phyloP scores from a whole-genome alignment of 2,797 vertebrate species.

The Kryptolebias ocellatus region DNA sequence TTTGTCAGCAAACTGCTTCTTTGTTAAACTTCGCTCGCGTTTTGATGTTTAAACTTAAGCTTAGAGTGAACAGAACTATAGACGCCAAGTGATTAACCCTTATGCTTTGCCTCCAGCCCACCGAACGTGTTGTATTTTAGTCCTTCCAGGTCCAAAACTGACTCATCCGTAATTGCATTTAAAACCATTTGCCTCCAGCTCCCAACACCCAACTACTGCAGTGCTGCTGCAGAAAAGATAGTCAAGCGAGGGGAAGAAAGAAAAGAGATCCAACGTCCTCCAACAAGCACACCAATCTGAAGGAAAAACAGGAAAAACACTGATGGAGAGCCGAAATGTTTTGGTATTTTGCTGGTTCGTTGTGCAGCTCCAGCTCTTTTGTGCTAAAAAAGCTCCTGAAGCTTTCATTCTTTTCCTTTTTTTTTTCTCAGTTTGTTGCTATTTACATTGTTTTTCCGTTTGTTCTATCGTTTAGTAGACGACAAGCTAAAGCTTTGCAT shows the following conservation, averaged over 20 bases:
- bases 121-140: conserved; percentile 35
- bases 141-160: conserved; percentile 30
- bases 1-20: conserved; percentile 23
- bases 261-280: conserved; percentile 38
- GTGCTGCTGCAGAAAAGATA: conserved; percentile 73
- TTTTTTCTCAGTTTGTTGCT: conserved; percentile 47
- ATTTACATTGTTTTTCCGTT: conserved; percentile 73
- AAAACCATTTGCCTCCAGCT: conserved; percentile 57
- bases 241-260: conserved; percentile 14
- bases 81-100: conserved; percentile 2
- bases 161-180: conserved; percentile 66
- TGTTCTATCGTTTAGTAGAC: conserved; percentile 46
- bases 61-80: conserved; percentile 10
- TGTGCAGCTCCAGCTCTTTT: conserved; percentile 72
- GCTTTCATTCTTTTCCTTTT: conserved; percentile 28
- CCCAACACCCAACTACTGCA: conserved; percentile 73
- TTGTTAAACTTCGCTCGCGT: neutral
- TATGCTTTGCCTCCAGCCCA: conserved; percentile 27
- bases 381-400: conserved; percentile 56
- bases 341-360: conserved; percentile 57
- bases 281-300: conserved; percentile 35
- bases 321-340: conserved; percentile 43
- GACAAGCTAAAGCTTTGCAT: conserved; percentile 63
- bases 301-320: conserved; percentile 45
- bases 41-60: conserved; percentile 12